Base-by-base conservation (phyloP, 1,140 invertebrate species). In the Aphaenogaster ashmeadi region DNA sequence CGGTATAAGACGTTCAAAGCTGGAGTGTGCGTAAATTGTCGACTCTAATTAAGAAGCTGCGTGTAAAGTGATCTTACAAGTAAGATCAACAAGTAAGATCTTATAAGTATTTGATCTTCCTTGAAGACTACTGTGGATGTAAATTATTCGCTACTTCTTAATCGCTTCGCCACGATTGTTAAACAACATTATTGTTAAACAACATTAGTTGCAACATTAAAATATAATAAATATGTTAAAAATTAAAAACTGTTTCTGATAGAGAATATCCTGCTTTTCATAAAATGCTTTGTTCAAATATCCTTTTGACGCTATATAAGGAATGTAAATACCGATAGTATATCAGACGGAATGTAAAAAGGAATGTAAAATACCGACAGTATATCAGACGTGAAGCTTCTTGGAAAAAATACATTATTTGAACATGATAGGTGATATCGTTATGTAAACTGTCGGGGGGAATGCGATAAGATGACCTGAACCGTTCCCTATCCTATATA, bases 391-490 rank as follows among this genome's bases (percentile, higher is more conserved):
- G 3, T 47, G 18, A 50, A 3, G 4, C 41, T 67, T 77, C 75
- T 54, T 38, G 38, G 38, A 64, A 69, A 80, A 50, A 54, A 44
- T 56, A 15, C 21, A 81, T 62, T 89, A 69, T 88, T 90, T 88
- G 86, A 88, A 85, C 86, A 9, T 71, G 89, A 90, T 90, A 89
- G 18, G 33, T 38, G 18, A 7, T 87, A 88, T 90, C 89, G 41
- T 15, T 88, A 56, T 85, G 41, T 54, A 89, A 89, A 90, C 74
- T n/a, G 47, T 41, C 13, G 15, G 50, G 38, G 8, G 11, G 47
- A 13, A 21, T 72, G 33, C 67, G 89, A 90, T 90, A 90, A 90
- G 85, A 84, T 86, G 60, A 66, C 33, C 72, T 78, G 71, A 83
- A 83, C 50, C 54, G 38, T 50, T 60, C 21, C 58, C 83, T 36